Evolutionary conservation across 92 coral and sea anemone species (phyloP), one percentile per base, ranked within the genome.

Genomic region (Umimayanthus chanpuru): DNA sequence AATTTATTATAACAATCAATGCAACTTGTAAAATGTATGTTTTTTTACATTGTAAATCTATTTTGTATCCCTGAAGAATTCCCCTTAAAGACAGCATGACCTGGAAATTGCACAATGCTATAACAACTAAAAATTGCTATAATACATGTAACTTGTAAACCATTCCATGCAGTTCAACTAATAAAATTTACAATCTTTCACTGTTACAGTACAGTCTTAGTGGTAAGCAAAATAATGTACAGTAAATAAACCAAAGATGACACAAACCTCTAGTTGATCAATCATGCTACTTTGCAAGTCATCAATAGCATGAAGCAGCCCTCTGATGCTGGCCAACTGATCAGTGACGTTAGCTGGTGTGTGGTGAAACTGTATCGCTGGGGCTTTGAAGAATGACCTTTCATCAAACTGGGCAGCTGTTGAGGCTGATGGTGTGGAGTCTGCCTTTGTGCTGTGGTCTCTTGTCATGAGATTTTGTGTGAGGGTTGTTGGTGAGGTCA

Each of bases 231-330:
- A 73, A 6, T 73, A 71, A 0, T 21, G 9, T 49, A 15, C 9
- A 21, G n/a, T 20, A 43, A 5, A 23, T 50, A 25, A 14, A 7
- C 21, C 14, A 50, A 26, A 47, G 44, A 8, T 44, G 65, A 4
- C 12, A 25, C 78, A 81, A 65, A 96, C 99, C 98, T 96, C 99
- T 40, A 96, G 82, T 86, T 95, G 98, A 71, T 92, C 96, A 58
- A 93, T 95, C 88, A 96, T 89, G 21, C 71, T 80, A 92, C 89
- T 91, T 80, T 96, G 96, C 68, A 92, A 89, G 77, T 94, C 98
- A 72, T 92, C 99, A 14, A 94, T 95, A 65, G 88, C 82, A 86
- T 93, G 94, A 25, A 96, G 92, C 58, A 93, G 89, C 80, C 94
- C 98, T 44, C 95, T 82, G 44, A 96, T 88, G 61, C 90, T 88